phyloP scores from a whole-genome alignment of 2,888 invertebrate genomes.

The Eupithecia tripunctaria region DNA sequence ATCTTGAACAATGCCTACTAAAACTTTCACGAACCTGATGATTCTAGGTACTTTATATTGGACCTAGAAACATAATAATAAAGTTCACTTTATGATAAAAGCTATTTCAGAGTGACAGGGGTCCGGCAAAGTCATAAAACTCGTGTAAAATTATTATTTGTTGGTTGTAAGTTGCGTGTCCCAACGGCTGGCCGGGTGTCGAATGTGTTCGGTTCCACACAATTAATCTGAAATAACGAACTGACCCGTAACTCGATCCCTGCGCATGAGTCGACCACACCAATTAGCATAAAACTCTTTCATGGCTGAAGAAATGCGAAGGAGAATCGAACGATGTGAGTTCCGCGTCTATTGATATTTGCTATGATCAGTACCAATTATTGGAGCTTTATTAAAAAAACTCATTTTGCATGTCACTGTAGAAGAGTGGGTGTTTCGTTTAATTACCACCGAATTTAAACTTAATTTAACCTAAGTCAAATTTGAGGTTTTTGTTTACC shows the following conservation, averaged over 20 bases:
- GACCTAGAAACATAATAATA: conserved; percentile 10
- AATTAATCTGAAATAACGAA: conserved; percentile 82
- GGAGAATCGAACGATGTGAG: neutral
- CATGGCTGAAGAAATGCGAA: conserved; percentile 20
- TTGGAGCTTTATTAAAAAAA: too few species aligned
- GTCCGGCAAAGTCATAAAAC: conserved; percentile 38
- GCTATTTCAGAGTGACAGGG: conserved; percentile 24
- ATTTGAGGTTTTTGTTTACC: too few species aligned
- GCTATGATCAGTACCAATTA: too few species aligned
- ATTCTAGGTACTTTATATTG: conserved; percentile 3
- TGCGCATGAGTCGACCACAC: conserved; percentile 66
- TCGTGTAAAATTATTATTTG: conserved; percentile 43
- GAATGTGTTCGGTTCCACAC: conserved; percentile 78
- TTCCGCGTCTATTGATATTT: neutral
- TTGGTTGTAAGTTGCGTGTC: conserved; percentile 58
- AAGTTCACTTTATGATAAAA: conserved; percentile 17
- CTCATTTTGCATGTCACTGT: too few species aligned
- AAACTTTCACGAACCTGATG: neutral
- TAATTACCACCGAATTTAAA: too few species aligned
- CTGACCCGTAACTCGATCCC: conserved; percentile 74
- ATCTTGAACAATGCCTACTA: neutral
- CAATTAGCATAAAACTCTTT: conserved; percentile 71
- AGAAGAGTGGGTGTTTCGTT: too few species aligned
- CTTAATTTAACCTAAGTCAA: too few species aligned
- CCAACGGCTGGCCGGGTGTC: conserved; percentile 65